phyloP scores from a whole-genome alignment of 2,113 vertebrate species.

The Syngnathus floridae region DNA sequence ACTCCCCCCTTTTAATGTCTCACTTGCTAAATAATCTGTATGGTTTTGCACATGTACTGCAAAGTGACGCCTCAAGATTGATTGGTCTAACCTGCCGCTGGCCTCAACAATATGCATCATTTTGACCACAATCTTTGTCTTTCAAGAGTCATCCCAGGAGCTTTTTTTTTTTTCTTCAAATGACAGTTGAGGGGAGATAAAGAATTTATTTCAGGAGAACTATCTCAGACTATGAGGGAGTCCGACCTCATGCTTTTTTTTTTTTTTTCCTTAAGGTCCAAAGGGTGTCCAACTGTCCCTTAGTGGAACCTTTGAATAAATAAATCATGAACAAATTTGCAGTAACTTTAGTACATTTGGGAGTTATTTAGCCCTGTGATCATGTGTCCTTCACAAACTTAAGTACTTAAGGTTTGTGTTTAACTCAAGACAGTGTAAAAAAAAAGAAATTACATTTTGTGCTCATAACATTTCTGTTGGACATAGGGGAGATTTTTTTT shows the following conservation, averaged over 20 bases:
- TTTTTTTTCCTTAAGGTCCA: constrained; percentile 52
- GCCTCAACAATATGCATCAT: constrained; percentile 84
- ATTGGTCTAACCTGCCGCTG: constrained; percentile 80
- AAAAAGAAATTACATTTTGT: constrained; percentile 86
- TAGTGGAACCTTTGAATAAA: constrained; percentile 63
- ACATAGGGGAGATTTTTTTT: constrained; percentile 82
- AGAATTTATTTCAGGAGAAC: constrained; percentile 65
- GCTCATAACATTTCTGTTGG: constrained; percentile 96
- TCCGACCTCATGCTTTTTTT: constrained; percentile 42
- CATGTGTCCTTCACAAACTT: constrained; percentile 45
- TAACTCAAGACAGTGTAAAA: constrained; percentile 89
- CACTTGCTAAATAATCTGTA: constrained; percentile 83
- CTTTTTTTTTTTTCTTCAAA: constrained; percentile 85
- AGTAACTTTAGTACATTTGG: constrained; percentile 77
- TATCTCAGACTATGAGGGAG: constrained; percentile 73
- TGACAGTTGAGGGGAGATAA: constrained; percentile 68
- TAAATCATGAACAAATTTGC: constrained; percentile 82
- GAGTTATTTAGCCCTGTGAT: constrained; percentile 69
- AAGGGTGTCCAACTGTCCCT: constrained; percentile 33
- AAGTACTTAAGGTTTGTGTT: constrained; percentile 82
- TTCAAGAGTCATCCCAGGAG: constrained; percentile 78
- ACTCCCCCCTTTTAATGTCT: constrained; percentile 74
- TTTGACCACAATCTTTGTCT: constrained; percentile 80
- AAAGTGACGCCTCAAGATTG: constrained; percentile 81
- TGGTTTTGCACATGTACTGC: constrained; percentile 93